Evolutionary conservation across 2,113 vertebrate genomes (phyloP).

Genomic region (Artemisiospiza belli): DNA sequence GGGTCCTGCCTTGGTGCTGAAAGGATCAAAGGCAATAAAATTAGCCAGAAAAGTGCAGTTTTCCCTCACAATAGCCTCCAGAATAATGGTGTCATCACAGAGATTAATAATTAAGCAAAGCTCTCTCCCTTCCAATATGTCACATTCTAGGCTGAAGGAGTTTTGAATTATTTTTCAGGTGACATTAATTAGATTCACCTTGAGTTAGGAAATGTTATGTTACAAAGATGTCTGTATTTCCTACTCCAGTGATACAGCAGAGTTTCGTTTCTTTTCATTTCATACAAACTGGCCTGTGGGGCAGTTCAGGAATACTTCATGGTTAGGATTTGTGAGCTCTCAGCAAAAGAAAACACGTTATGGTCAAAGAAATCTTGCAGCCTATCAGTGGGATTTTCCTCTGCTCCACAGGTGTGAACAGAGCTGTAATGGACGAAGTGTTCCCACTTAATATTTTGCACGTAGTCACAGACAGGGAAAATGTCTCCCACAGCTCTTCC

Average conservation of each 20-base stretch:
- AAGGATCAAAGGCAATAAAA: not conserved
- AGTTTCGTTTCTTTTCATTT: not conserved
- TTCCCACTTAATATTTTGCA: not conserved
- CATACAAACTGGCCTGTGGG: not conserved
- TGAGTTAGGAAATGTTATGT: not conserved
- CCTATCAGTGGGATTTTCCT: not conserved
- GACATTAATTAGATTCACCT: not conserved
- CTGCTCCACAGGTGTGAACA: not conserved
- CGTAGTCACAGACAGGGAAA: not conserved
- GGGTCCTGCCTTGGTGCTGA: not conserved
- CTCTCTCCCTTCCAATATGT: not conserved
- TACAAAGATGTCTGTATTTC: not conserved
- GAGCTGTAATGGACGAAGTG: not conserved
- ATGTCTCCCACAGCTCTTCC: not conserved
- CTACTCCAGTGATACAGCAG: not conserved
- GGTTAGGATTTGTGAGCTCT: not conserved
- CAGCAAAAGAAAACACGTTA: not conserved
- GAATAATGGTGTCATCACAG: not conserved
- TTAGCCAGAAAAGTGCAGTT: not conserved
- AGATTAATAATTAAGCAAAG: slow-evolving; percentile 12
- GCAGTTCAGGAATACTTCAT: not conserved
- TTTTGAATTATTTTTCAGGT: slow-evolving; percentile 7
- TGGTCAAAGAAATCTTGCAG: not conserved
- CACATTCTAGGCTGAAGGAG: not conserved
- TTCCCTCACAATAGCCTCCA: not conserved